These are phyloP conservation scores for Rissa tridactyla DNA, from an alignment of 2,113 vertebrate genomes.

Conservation along the genomic window DNA sequence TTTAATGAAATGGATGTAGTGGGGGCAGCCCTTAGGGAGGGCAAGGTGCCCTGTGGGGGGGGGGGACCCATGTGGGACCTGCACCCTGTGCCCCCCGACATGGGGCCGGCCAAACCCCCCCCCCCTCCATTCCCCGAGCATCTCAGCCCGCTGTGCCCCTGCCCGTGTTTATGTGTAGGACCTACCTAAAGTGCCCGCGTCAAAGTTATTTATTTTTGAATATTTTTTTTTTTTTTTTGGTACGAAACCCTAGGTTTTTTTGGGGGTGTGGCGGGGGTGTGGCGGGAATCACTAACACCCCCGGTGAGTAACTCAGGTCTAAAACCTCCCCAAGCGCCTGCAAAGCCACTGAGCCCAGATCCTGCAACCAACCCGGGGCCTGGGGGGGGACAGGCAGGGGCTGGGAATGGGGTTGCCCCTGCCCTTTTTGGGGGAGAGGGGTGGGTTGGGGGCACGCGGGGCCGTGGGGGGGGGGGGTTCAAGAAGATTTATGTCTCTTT, in stretches of 20 bases:
- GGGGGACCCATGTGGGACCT: background rate
- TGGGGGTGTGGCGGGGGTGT: no score
- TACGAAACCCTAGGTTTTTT: background rate
- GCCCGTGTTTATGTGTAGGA: background rate
- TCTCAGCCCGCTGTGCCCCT: background rate
- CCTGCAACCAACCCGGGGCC: background rate
- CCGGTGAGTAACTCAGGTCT: background rate
- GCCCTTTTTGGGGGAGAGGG: fast-evolving
- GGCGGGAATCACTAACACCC: no score
- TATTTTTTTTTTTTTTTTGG: no score
- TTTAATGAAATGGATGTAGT: background rate
- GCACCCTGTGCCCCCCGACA: background rate
- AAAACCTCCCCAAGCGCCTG: background rate
- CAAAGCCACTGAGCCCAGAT: background rate
- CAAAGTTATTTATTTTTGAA: background rate
- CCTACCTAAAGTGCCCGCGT: background rate
- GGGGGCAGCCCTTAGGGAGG: background rate
- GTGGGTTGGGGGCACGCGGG: fast-evolving
- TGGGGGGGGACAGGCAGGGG: no score
- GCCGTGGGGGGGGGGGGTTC: background rate
- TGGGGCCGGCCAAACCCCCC: background rate
- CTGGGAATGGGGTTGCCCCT: background rate
- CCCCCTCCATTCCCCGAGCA: background rate
- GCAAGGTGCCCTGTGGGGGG: background rate
- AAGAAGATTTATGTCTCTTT: background rate